Percentiles rank a stretch among this genome's conserved stretches.
Evolutionary conservation across 2,113 vertebrate species (phyloP).

Genomic region (Anguilla japonica): DNA sequence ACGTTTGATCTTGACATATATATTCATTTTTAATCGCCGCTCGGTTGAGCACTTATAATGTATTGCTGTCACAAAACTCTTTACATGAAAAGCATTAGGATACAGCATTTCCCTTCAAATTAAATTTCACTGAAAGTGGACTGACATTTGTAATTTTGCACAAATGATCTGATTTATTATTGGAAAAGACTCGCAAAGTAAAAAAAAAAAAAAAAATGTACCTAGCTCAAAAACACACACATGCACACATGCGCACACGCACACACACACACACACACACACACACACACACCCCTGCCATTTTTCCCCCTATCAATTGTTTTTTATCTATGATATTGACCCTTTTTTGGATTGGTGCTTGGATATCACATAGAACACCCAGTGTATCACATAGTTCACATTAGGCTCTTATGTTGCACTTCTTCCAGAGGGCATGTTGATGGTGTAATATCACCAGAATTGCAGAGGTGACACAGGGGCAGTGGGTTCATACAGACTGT

Average conservation of each 20-base stretch:
- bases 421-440: background rate
- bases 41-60: conserved; percentile 12
- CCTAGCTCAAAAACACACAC: background rate
- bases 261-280: background rate
- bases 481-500: background rate
- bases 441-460: background rate
- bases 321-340: background rate
- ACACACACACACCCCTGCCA: background rate
- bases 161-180: background rate
- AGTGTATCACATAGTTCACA: background rate
- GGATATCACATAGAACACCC: no score
- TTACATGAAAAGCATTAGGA: background rate
- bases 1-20: conserved; percentile 34
- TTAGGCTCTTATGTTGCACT: background rate
- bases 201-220: background rate
- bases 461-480: background rate
- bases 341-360: background rate
- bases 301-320: background rate
- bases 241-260: background rate
- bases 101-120: conserved; percentile 12
- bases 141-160: conserved; percentile 9
- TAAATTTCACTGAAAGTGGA: conserved; percentile 5
- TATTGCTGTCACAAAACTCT: conserved; percentile 9
- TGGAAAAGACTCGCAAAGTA: background rate
- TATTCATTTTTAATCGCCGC: conserved; percentile 33